phyloP scores from a whole-genome alignment of 2,797 vertebrate genomes.

The Cuniculus paca region DNA sequence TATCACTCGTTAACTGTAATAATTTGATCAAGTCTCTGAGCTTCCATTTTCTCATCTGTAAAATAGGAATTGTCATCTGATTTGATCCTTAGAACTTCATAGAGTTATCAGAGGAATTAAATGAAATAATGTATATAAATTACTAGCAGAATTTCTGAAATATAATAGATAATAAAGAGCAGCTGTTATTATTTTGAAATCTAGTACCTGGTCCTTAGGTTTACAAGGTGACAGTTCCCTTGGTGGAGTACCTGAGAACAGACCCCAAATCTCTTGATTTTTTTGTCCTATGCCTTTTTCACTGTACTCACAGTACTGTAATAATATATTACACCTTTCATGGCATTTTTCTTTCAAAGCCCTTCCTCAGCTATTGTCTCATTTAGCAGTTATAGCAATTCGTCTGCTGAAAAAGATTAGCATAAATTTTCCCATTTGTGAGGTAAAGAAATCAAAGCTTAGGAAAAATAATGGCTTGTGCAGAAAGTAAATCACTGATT shows the following conservation, averaged over 20 bases:
- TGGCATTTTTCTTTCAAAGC: slow-evolving; percentile 20
- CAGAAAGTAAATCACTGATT: slow-evolving; percentile 33
- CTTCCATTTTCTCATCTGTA: slow-evolving; percentile 40
- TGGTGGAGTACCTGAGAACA: background rate
- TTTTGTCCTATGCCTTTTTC: background rate
- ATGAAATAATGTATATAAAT: slow-evolving; percentile 30
- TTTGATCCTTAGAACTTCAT: slow-evolving; percentile 21
- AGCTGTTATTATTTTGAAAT: slow-evolving; percentile 47
- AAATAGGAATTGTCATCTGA: background rate
- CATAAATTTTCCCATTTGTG: slow-evolving; percentile 37
- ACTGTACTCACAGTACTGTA: background rate
- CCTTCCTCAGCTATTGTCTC: slow-evolving; percentile 30
- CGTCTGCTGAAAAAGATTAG: slow-evolving; percentile 13
- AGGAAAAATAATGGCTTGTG: slow-evolving; percentile 1
- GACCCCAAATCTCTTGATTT: background rate
- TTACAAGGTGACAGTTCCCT: background rate
- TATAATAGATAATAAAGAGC: background rate
- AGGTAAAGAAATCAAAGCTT: slow-evolving; percentile 33
- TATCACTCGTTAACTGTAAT: background rate
- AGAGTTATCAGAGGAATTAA: slow-evolving; percentile 12
- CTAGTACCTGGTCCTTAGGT: background rate
- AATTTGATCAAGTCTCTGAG: background rate
- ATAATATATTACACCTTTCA: background rate
- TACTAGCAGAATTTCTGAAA: slow-evolving; percentile 44
- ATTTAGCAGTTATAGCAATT: slow-evolving; percentile 1